Evolutionary conservation across 2,888 invertebrate species (phyloP).

Genomic region (Thera obeliscata): DNA sequence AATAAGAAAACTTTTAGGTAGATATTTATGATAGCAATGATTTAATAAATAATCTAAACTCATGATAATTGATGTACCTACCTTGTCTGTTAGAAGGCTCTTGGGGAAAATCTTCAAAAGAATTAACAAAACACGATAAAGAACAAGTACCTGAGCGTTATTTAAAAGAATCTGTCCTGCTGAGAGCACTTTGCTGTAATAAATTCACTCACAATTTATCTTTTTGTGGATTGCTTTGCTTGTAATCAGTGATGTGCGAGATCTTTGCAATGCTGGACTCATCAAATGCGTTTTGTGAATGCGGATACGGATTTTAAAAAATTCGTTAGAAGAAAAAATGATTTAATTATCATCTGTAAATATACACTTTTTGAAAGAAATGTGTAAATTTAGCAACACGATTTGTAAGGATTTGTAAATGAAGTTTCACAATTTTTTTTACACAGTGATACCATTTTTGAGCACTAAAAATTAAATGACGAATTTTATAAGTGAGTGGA

Average conservation of each 20-base stretch:
- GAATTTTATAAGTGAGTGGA: too few species aligned
- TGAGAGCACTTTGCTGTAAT: slow-evolving; percentile 73
- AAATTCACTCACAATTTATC: slow-evolving; percentile 76
- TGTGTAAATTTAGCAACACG: too few species aligned
- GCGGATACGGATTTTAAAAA: not conserved
- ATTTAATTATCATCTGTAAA: not conserved
- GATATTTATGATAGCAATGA: not conserved
- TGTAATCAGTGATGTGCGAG: slow-evolving; percentile 41
- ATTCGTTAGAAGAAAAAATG: not conserved
- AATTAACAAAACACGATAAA: slow-evolving; percentile 66
- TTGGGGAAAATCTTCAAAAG: slow-evolving; percentile 39
- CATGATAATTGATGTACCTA: slow-evolving; percentile 1
- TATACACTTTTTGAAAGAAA: too few species aligned
- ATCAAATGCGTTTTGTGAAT: not conserved
- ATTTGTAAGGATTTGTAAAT: too few species aligned
- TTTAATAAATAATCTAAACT: slow-evolving; percentile 1
- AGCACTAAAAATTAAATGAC: too few species aligned
- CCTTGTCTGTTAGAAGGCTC: slow-evolving; percentile 21
- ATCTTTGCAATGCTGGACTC: slow-evolving; percentile 16
- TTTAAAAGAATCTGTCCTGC: slow-evolving; percentile 71
- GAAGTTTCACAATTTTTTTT: too few species aligned
- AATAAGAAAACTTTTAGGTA: not conserved
- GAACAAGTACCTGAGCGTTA: slow-evolving; percentile 67
- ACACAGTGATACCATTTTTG: too few species aligned
- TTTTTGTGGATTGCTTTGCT: slow-evolving; percentile 75